phyloP scores from a whole-genome alignment of 2,113 vertebrate species.

The Otocyon megalotis region DNA sequence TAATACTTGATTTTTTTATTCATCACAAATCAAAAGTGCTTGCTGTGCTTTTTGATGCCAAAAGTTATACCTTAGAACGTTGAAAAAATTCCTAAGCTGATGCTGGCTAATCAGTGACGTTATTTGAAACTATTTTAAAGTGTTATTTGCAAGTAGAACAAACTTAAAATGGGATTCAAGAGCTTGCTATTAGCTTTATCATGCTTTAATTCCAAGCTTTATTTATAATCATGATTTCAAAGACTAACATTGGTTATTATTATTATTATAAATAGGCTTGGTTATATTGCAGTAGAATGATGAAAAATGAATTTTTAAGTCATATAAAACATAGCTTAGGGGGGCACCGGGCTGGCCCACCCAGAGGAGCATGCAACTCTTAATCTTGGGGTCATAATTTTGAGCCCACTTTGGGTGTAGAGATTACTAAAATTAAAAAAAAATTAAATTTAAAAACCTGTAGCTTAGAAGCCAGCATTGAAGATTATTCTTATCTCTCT shows the following conservation, averaged over 20 bases:
- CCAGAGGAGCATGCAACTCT: neutral
- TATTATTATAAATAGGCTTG: constrained; percentile 20
- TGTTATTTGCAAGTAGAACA: constrained; percentile 61
- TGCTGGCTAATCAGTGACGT: constrained; percentile 72
- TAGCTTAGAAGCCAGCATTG: constrained; percentile 36
- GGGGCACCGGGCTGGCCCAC: neutral
- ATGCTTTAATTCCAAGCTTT: constrained; percentile 67
- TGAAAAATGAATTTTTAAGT: constrained; percentile 52
- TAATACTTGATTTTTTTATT: constrained; percentile 81
- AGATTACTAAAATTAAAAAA: neutral
- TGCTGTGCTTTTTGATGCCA: constrained; percentile 64
- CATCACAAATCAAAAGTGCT: constrained; percentile 75
- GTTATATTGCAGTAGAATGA: constrained; percentile 62
- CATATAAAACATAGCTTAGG: constrained; percentile 59
- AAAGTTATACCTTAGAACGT: constrained; percentile 63
- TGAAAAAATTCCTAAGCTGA: constrained; percentile 66
- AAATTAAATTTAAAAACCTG: neutral
- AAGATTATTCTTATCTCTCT: constrained; percentile 45
- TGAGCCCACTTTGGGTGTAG: neutral
- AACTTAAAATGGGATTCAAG: constrained; percentile 47
- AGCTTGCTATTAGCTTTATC: constrained; percentile 71
- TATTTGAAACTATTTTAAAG: constrained; percentile 58
- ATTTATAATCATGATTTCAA: constrained; percentile 54
- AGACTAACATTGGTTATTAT: neutral
- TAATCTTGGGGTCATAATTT: neutral